phyloP scores from a whole-genome alignment of 1,140 invertebrate genomes.

The Drosophila triauraria region DNA sequence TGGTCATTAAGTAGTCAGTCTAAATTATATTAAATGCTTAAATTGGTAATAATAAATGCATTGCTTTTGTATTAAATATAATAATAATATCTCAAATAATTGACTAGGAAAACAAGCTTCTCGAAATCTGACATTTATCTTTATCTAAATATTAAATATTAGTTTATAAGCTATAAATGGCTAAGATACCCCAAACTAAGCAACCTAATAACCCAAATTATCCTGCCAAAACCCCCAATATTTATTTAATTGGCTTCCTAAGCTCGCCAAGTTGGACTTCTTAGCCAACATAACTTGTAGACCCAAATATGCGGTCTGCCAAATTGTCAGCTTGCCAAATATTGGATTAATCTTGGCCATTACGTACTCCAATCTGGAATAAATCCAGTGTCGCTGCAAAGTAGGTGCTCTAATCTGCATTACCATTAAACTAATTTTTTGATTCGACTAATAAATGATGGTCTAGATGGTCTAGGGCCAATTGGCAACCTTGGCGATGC shows the following conservation, averaged over 20 bases:
- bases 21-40: too few species aligned
- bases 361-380: background rate
- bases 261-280: too few species aligned
- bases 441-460: conserved; percentile 30
- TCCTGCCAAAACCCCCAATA: background rate
- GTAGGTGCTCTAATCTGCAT: conserved; percentile 10
- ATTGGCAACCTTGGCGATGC: background rate
- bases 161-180: too few species aligned
- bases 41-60: too few species aligned
- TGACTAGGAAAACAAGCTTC: background rate
- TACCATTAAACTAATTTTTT: conserved; percentile 32
- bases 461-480: background rate
- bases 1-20: too few species aligned
- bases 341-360: conserved; percentile 4
- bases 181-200: background rate
- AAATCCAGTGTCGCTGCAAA: conserved; percentile 2
- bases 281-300: conserved; percentile 1
- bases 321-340: conserved; percentile 31
- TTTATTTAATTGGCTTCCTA: background rate
- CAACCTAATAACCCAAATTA: background rate
- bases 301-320: conserved; percentile 17
- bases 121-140: background rate
- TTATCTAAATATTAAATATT: background rate
- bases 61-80: too few species aligned
- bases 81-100: too few species aligned